phyloP scores from a whole-genome alignment of 2,888 invertebrate species.

The Euplexia lucipara region DNA sequence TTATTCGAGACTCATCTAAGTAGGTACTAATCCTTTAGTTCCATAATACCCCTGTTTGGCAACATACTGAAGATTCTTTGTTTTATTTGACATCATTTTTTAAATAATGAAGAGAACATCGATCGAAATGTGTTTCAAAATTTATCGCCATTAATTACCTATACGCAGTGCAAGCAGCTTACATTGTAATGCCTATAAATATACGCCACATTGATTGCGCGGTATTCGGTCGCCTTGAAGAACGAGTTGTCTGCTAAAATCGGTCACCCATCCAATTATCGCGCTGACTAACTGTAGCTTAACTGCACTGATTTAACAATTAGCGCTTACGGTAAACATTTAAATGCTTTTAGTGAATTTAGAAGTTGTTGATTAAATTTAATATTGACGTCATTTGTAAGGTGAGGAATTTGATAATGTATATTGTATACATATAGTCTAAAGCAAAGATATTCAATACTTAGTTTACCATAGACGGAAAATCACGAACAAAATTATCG shows the following conservation, averaged over 20 bases:
- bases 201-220: constrained; percentile 15
- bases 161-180: background rate
- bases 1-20: no score
- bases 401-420: background rate
- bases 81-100: no score
- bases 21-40: no score
- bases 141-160: background rate
- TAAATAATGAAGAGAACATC: no score
- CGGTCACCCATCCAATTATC: constrained; percentile 50
- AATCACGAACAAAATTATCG: no score
- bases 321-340: constrained; percentile 39
- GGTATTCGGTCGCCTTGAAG: constrained; percentile 22
- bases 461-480: no score
- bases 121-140: background rate
- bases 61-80: no score
- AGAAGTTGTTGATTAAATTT: background rate
- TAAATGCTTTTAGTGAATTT: constrained; percentile 13
- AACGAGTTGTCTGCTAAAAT: constrained; percentile 46
- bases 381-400: constrained; percentile 1
- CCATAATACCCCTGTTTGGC: no score
- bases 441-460: no score
- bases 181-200: constrained; percentile 4
- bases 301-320: constrained; percentile 40
- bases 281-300: constrained; percentile 31
- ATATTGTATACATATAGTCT: no score